Base-by-base conservation (phyloP, 2,113 vertebrate species). In the Silurus meridionalis region DNA sequence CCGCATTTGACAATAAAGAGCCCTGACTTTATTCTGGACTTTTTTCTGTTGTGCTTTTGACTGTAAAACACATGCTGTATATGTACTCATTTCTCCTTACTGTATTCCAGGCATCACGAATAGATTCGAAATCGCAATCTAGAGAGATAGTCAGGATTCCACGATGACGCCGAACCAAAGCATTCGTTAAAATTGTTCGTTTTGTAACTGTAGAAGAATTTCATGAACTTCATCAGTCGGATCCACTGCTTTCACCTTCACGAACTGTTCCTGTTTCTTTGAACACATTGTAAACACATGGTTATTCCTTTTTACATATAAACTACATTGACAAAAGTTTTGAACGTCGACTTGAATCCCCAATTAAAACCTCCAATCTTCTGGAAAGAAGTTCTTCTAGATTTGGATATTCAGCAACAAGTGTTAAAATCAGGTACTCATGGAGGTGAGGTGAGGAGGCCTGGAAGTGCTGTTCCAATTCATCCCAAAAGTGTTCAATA, bases 1-100 rank as follows among this genome's bases (percentile, higher is more conserved):
- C 37, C 37, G 37, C 81, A 46, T 88, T 92, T 91, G 67, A 52
- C 89, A 95, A 89, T 93, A 93, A 94, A 93, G 89, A 89, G 28
- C 48, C 85, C 86, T 82, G 52, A 60, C 61, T 61, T 50, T 58
- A 50, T 52, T 6, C 72, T 67, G 74, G 14, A 52, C 28, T 58
- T 67, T 21, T n/a, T 48, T 25, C 2, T 58, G 13, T 37, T 79
- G n/a, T 79, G 53, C 15, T 83, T 37, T 55, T 85, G 21, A 9
- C 5, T 86, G 81, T 67, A 48, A 67, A 53, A 28, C 64, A 37
- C 37, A 37, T 37, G 37, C 37, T 37, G 37, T 28, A 55, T 23
- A 11, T 57, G 46, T 57, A 71, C 17, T 83, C 3, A 79, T 90
- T 83, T 90, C 37, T 37, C 37, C 37, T 37, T 3, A 37, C 37